Base-by-base conservation (phyloP, 2,113 vertebrate genomes). In the Anseranas semipalmata region DNA sequence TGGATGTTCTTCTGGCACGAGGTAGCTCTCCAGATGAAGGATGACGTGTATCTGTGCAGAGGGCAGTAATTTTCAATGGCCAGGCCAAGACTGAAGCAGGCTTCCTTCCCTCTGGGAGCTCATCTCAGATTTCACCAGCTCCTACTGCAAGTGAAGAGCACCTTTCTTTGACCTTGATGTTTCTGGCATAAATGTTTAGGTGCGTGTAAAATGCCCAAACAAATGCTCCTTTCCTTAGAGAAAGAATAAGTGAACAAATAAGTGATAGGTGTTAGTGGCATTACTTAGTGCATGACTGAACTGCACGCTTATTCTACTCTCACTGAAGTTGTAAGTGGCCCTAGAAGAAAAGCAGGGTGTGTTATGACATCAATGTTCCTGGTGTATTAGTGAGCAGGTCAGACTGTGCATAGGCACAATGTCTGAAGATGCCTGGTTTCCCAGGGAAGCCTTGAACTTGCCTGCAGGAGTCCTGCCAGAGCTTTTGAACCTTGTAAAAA, bases 121-220 rank as follows among this genome's bases (percentile, higher is more conserved):
- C 75, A 83, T 62, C 78, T 92, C 83, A 72, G 56, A 86, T 92
- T 92, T 75, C 76, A 88, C 25, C 77, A 92, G 15, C 52, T 90
- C 60, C 33, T 59, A 10, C 45, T 77, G n/a, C 39, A 68, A 86
- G 43, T 33, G 33, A 74, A 67, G 35, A 93, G 39, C 67, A 94
- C 50, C 78, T 84, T 96, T 88, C 63, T 93, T 78, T 89, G 83
- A 93, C 76, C 83, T 88, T 95, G 75, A 66, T 33, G 8, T 93
- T 85, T 88, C 92, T 92, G 78, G 56, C 74, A 59, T 84, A 90
- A 90, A 92, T 25, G 39, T 86, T 93, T 74, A 81, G 55, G 53
- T 45, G 35, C 2, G 1, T 92, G 52, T 87, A 91, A 94, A 91
- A 89, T 28, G 13, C 63, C 52, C 56, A 7, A 88, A 76, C 73